Evolutionary conservation across 2,888 invertebrate species (phyloP).

Genomic region (Mesorhabditis sp.): DNA sequence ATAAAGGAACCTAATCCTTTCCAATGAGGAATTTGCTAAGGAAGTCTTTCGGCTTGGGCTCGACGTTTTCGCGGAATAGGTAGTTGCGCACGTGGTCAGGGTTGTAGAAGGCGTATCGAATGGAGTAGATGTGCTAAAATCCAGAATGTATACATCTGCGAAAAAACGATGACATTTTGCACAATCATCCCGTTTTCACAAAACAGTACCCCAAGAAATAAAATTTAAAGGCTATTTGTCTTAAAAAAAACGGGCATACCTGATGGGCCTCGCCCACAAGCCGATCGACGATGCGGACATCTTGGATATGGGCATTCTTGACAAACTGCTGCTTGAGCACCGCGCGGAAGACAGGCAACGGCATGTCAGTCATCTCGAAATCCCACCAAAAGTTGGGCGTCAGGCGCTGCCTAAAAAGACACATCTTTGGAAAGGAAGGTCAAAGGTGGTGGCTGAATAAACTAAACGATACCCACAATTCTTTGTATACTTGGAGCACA

Average conservation of each 20-base stretch:
- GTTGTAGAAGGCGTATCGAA: slow-evolving; percentile 52
- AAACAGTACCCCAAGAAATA: neutral
- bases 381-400: slow-evolving; percentile 55
- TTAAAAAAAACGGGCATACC: slow-evolving; percentile 18
- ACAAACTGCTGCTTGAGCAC: slow-evolving; percentile 60
- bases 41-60: slow-evolving; percentile 61
- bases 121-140: slow-evolving; percentile 50
- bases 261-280: slow-evolving; percentile 57
- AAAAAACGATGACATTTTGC: slow-evolving; percentile 6
- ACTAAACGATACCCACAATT: slow-evolving; percentile 58
- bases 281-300: slow-evolving; percentile 62
- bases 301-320: slow-evolving; percentile 61
- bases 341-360: slow-evolving; percentile 54
- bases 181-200: neutral
- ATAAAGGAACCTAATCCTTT: slow-evolving; percentile 51
- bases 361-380: slow-evolving; percentile 49
- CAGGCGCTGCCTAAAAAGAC: slow-evolving; percentile 43
- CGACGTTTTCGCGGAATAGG: slow-evolving; percentile 60
- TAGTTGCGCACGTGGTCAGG: slow-evolving; percentile 60
- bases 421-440: too few species aligned
- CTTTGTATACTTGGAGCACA: slow-evolving; percentile 61
- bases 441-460: neutral
- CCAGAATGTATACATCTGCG: neutral
- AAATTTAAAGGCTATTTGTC: too few species aligned
- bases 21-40: slow-evolving; percentile 62